Evolutionary conservation across 2,797 vertebrate species (phyloP), one percentile per base, ranked within the genome.

Genomic region (Poeciliopsis gracilis): DNA sequence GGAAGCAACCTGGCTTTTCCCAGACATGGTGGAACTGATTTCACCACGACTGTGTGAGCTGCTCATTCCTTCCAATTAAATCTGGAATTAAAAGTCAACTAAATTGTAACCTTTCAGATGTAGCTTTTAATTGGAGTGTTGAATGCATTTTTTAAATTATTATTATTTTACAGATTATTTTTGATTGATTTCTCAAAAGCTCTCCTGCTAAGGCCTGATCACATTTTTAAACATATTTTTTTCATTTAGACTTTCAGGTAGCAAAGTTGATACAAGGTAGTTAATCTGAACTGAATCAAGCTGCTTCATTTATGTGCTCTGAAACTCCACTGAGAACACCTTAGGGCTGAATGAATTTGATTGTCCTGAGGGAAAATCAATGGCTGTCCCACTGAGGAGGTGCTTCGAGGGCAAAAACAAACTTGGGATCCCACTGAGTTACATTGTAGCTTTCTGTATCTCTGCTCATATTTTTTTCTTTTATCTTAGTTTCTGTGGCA

Each of bases 351-450:
- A 82, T 80, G 59, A 87, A 82, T 88, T 88, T 83, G 73, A 80
- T 85, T 55, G 41, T 59, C 30, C 53, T 80, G 80, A 80, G 61
- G 74, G 81, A 77, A 43, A 90, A 90, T 90, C 86, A 84, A 88
- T 87, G 72, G n/a, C 18, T 75, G 82, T 80, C 84, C 84, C 82
- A 66, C 69, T 28, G 79, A 84, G 80, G 72, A 82, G 79, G 75
- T 86, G 77, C 87, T 90, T 78, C 78, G 72, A 78, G 83, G 81
- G 74, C 76, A 71, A 84, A 84, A 88, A 88, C 79, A 74, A 70
- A 80, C 47, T 84, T 63, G 53, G 71, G 72, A 76, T 81, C 77
- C 77, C 16, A 8, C 73, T n/a, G 72, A 84, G 80, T 74, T 23
- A 75, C 61, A 76, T 61, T 85, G 73, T n/a, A 83, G 41, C 47